Conservation (phyloP, 2,888 invertebrate species). For the Chymomyza procnemis region DNA sequence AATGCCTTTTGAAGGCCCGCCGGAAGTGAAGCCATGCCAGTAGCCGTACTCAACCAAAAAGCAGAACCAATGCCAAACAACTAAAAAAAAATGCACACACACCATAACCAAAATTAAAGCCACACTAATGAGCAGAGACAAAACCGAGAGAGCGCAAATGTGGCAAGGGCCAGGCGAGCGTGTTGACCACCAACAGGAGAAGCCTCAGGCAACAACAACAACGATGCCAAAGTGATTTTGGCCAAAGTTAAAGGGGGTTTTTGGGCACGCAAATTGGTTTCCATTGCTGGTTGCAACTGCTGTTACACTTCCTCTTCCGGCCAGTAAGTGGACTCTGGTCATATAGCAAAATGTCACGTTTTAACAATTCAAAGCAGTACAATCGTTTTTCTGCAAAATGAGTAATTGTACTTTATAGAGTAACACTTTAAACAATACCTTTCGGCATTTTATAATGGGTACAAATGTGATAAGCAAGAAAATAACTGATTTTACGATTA, state of each 20-base stretch:
- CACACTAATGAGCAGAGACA: constrained; percentile 71
- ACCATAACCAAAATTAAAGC: constrained; percentile 67
- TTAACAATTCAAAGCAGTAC: constrained; percentile 20
- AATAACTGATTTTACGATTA: too few relatives aligned
- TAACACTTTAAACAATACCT: constrained; percentile 1
- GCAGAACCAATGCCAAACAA: constrained; percentile 32
- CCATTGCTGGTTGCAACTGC: background rate
- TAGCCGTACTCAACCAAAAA: constrained; percentile 13
- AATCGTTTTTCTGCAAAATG: background rate
- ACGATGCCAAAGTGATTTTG: constrained; percentile 62
- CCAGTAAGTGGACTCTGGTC: constrained; percentile 16
- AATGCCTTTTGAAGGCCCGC: too few relatives aligned
- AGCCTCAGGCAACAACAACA: constrained; percentile 23
- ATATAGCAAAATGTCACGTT: constrained; percentile 62
- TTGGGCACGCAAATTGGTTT: constrained; percentile 2
- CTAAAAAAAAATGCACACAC: constrained; percentile 34
- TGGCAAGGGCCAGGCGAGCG: constrained; percentile 27
- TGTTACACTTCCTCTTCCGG: constrained; percentile 27
- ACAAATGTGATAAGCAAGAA: too few relatives aligned
- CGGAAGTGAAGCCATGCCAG: too few relatives aligned
- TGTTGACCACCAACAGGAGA: constrained; percentile 14
- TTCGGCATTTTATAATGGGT: too few relatives aligned
- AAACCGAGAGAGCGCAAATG: constrained; percentile 58
- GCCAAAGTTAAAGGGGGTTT: constrained; percentile 61
- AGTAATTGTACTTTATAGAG: constrained; percentile 1